A percentile compares a stretch with the other conserved stretches of the same genome.
These are phyloP conservation scores for Chrysemys picta DNA, from an alignment of 2,113 vertebrate species.

Conservation along the genomic window DNA sequence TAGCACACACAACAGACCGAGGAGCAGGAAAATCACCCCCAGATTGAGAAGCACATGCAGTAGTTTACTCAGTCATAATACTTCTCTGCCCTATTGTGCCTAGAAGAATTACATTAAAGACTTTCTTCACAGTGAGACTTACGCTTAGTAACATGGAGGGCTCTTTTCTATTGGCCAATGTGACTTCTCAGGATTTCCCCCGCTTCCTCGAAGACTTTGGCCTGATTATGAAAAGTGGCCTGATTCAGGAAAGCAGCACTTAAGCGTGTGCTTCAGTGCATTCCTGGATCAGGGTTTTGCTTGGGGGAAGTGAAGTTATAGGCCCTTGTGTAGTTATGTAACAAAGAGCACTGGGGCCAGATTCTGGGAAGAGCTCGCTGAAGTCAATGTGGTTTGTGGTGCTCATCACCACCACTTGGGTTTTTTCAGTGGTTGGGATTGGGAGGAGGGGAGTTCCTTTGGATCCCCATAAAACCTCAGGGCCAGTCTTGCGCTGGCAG, in stretches of 20 bases:
- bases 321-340: background rate
- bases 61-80: background rate
- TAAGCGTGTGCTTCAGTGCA: background rate
- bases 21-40: background rate
- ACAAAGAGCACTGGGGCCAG: background rate
- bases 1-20: no score
- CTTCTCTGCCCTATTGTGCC: background rate
- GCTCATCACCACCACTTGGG: background rate
- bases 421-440: background rate
- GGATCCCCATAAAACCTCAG: background rate
- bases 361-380: background rate
- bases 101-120: background rate
- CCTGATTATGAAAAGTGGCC: background rate
- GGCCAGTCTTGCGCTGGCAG: background rate
- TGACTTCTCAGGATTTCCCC: background rate
- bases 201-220: background rate
- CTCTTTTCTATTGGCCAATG: background rate
- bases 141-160: background rate
- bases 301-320: background rate
- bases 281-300: background rate
- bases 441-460: background rate
- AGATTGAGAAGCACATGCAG: background rate
- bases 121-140: background rate
- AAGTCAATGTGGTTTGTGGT: background rate
- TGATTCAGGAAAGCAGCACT: background rate